These are phyloP conservation scores for human DNA, from an alignment of 2,113 vertebrate species.

Conservation along the genomic window DNA sequence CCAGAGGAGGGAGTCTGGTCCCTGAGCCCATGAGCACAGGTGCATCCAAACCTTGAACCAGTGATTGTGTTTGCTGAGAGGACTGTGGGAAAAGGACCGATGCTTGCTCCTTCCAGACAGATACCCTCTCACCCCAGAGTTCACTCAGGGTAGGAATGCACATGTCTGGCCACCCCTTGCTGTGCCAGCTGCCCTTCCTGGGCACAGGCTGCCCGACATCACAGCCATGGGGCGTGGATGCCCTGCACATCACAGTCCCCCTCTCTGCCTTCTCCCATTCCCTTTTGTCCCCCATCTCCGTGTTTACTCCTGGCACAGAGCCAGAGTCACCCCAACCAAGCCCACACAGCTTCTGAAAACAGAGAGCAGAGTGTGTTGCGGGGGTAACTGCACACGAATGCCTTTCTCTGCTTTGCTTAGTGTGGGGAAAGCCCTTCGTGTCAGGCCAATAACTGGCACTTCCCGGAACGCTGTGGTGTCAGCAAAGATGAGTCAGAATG, in stretches of 20 bases:
- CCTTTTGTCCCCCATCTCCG: not conserved
- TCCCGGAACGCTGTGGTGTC: not conserved
- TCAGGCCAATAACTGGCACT: rapidly evolving
- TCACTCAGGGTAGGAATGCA: no score
- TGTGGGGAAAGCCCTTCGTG: rapidly evolving
- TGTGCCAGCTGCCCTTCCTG: not conserved
- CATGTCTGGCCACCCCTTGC: not conserved
- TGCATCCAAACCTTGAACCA: not conserved
- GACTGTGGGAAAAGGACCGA: not conserved
- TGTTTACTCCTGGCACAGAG: no score
- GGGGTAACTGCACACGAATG: not conserved
- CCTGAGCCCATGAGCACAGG: not conserved
- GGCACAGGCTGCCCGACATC: not conserved
- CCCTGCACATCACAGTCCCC: no score
- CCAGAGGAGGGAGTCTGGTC: not conserved
- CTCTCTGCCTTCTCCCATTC: not conserved
- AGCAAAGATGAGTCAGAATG: not conserved
- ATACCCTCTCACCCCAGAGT: not conserved
- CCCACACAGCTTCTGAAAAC: not conserved
- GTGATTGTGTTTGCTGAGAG: not conserved
- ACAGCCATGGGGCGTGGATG: no score
- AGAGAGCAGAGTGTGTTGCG: not conserved
- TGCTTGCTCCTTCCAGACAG: not conserved
- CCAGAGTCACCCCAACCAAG: not conserved
- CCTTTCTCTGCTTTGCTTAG: not conserved